Conservation (phyloP, 1,140 invertebrate genomes). For the Ectropis grisescens region DNA sequence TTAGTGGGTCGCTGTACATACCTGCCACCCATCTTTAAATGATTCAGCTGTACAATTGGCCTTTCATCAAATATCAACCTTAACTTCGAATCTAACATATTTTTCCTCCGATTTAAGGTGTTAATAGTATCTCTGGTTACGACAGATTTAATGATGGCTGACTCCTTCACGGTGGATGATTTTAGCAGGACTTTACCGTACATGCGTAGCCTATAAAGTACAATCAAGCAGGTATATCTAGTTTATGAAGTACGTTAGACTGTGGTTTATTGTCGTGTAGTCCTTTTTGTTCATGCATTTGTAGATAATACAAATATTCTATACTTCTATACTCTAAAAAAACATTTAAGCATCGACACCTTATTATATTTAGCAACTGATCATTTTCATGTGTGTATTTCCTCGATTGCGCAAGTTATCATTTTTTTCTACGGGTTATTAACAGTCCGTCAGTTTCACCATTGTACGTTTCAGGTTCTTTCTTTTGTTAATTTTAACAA, state of each 20-base stretch:
- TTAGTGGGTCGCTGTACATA: constrained; percentile 58
- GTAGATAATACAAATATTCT: too few relatives aligned
- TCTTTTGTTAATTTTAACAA: too few relatives aligned
- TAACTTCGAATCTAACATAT: too few relatives aligned
- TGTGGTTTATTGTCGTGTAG: constrained; percentile 9
- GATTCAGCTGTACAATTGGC: constrained; percentile 41
- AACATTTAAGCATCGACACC: too few relatives aligned
- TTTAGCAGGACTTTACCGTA: constrained; percentile 64
- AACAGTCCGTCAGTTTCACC: too few relatives aligned
- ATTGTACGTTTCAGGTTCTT: too few relatives aligned
- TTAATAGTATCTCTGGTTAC: constrained; percentile 39
- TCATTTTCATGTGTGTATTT: too few relatives aligned
- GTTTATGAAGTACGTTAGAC: constrained; percentile 1
- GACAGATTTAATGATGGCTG: constrained; percentile 63
- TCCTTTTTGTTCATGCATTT: too few relatives aligned
- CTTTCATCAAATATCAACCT: constrained; percentile 6
- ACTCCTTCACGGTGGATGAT: constrained; percentile 59
- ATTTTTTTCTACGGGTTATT: too few relatives aligned
- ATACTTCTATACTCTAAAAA: too few relatives aligned
- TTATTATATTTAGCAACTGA: too few relatives aligned
- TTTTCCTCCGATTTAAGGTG: not conserved
- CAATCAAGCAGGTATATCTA: constrained; percentile 36
- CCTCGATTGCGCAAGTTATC: too few relatives aligned
- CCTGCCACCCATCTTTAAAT: constrained; percentile 25
- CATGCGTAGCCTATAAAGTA: constrained; percentile 62